Percentiles rank a stretch among this genome's conserved stretches.
Evolutionary conservation across 2,888 invertebrate genomes (phyloP).

Genomic region (Troides oblongomaculatus): DNA sequence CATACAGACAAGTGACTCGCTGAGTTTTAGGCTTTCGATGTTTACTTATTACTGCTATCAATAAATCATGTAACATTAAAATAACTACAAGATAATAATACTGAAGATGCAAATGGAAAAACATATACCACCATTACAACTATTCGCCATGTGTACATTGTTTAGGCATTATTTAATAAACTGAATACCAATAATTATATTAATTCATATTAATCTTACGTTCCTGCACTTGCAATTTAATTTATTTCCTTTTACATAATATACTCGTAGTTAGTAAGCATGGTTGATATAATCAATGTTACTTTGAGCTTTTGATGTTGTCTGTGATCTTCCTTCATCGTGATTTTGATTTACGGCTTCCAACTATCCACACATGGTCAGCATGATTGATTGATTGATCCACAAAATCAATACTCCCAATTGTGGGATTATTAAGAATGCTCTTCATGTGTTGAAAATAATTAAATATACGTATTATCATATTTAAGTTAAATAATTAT

Average conservation of each 20-base stretch:
- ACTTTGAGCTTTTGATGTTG: conserved; percentile 39
- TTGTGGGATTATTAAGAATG: too few relatives aligned
- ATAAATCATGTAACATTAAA: not conserved
- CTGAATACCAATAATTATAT: too few relatives aligned
- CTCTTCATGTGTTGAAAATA: too few relatives aligned
- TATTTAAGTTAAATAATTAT: too few relatives aligned
- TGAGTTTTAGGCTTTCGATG: conserved; percentile 38
- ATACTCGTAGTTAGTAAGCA: conserved; percentile 2
- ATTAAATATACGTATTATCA: too few relatives aligned
- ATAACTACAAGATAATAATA: not conserved
- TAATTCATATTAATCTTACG: too few relatives aligned
- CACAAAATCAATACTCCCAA: too few relatives aligned
- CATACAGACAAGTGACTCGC: conserved; percentile 52
- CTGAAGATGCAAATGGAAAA: not conserved
- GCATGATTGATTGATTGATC: too few relatives aligned
- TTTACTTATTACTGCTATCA: conserved; percentile 24
- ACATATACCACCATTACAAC: not conserved
- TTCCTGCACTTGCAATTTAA: not conserved
- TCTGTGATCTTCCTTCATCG: conserved; percentile 26
- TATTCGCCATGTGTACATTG: not conserved
- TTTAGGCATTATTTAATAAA: too few relatives aligned
- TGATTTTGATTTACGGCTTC: too few relatives aligned
- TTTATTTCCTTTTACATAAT: not conserved
- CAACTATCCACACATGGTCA: too few relatives aligned
- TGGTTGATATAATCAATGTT: not conserved